Percentiles rank a stretch among this genome's conserved stretches.
These are phyloP conservation scores for Drosophila azteca DNA, from an alignment of 1,140 invertebrate species.

Conservation along the genomic window DNA sequence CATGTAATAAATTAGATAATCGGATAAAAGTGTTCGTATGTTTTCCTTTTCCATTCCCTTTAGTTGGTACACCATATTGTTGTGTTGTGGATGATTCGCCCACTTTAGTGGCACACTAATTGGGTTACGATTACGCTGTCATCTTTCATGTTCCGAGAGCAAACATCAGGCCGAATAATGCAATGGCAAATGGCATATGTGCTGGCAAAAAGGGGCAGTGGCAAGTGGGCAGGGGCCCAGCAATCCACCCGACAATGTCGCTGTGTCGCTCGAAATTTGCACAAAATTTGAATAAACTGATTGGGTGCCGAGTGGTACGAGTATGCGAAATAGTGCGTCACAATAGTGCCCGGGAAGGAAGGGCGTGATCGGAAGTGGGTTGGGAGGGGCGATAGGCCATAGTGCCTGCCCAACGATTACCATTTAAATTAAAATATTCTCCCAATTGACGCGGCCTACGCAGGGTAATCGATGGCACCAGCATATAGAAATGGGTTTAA, in stretches of 20 bases:
- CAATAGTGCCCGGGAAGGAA: conserved; percentile 1
- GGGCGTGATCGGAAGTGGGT: conserved; percentile 4
- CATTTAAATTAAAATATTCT: conserved; percentile 70
- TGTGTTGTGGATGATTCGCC: too few species aligned
- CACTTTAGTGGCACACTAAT: too few species aligned
- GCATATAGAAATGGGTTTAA: conserved; percentile 26
- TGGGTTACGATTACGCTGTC: too few species aligned
- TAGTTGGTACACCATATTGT: too few species aligned
- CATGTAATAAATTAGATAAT: too few species aligned
- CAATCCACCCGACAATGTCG: conserved; percentile 49
- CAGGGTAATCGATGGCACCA: conserved; percentile 28
- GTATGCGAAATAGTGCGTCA: conserved; percentile 41
- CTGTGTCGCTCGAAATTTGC: conserved; percentile 67
- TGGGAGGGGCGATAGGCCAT: conserved; percentile 37
- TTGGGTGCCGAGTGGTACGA: conserved; percentile 47
- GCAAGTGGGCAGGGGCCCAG: not conserved
- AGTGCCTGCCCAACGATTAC: conserved; percentile 39
- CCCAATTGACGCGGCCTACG: conserved; percentile 36
- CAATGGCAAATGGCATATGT: too few species aligned
- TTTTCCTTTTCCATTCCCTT: too few species aligned
- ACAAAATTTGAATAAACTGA: conserved; percentile 81
- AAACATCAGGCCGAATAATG: too few species aligned
- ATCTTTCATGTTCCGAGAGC: too few species aligned
- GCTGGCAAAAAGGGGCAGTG: not conserved
- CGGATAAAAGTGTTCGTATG: too few species aligned